phyloP scores from a whole-genome alignment of 64 coral and sea anemone species.

The Acropora yongei region DNA sequence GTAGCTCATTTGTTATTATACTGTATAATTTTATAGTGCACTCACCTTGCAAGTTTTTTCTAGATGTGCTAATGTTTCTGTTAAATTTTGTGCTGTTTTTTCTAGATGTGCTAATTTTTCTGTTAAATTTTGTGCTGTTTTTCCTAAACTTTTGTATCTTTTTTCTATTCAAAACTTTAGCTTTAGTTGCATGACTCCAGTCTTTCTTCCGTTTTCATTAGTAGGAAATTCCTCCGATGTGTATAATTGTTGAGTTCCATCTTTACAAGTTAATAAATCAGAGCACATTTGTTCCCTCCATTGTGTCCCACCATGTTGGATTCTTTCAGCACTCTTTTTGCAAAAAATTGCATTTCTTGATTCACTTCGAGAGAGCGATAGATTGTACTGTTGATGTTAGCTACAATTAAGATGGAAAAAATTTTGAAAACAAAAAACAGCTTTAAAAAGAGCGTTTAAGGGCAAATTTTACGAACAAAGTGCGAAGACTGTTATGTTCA shows the following conservation, averaged over 20 bases:
- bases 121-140: constrained; percentile 44
- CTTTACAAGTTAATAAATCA: constrained; percentile 22
- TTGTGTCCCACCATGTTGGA: constrained; percentile 28
- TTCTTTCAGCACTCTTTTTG: constrained; percentile 44
- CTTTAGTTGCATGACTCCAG: constrained; percentile 29
- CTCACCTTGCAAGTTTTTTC: not conserved
- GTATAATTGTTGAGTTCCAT: constrained; percentile 6
- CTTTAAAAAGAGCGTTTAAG: constrained; percentile 14
- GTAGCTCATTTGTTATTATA: not conserved
- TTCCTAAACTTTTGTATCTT: constrained; percentile 38
- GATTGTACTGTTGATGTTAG: constrained; percentile 35
- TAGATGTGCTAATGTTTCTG: too few relatives aligned
- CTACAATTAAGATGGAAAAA: constrained; percentile 18
- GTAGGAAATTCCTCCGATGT: constrained; percentile 17
- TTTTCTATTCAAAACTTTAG: constrained; percentile 24
- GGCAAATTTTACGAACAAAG: too few relatives aligned
- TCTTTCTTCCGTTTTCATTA: constrained; percentile 43
- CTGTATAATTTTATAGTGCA: not conserved
- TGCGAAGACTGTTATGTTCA: too few relatives aligned
- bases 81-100: not conserved
- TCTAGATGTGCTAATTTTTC: constrained; percentile 51
- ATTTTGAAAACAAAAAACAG: constrained; percentile 10
- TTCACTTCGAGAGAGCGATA: constrained; percentile 27
- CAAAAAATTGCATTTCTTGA: not conserved
- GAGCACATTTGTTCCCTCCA: constrained; percentile 37